These are phyloP conservation scores for Cichlasoma orientale DNA, from an alignment of 2,797 vertebrate species.

Conservation along the genomic window DNA sequence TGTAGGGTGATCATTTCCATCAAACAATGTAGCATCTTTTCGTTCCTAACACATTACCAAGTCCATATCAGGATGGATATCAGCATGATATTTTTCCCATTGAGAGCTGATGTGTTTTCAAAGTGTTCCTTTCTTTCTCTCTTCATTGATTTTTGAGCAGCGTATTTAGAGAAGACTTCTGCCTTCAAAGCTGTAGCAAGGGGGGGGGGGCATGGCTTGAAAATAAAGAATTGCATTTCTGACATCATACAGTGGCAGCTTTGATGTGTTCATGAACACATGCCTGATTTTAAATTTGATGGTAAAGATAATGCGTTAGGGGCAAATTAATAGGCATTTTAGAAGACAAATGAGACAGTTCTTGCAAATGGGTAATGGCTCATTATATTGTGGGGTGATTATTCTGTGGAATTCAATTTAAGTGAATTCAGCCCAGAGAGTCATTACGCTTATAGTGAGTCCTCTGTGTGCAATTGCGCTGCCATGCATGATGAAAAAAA, in stretches of 20 bases:
- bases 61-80: too few species aligned
- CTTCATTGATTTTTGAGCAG: too few species aligned
- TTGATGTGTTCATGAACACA: background rate
- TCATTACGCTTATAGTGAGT: constrained; percentile 55
- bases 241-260: background rate
- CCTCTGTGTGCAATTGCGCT: constrained; percentile 56
- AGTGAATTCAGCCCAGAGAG: constrained; percentile 48
- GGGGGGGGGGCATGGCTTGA: background rate
- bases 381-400: constrained; percentile 63
- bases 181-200: background rate
- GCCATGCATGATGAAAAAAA: constrained; percentile 45
- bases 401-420: constrained; percentile 65
- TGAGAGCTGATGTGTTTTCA: too few species aligned
- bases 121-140: too few species aligned
- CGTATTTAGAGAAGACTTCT: too few species aligned
- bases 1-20: too few species aligned
- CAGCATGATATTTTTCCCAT: too few species aligned
- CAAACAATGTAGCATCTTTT: too few species aligned
- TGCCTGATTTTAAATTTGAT: constrained; percentile 32
- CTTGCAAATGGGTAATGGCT: constrained; percentile 59
- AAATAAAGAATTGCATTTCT: background rate
- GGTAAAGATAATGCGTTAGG: constrained; percentile 42
- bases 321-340: constrained; percentile 55
- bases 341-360: constrained; percentile 57
- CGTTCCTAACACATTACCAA: too few species aligned